Evolutionary conservation across 1,140 invertebrate species (phyloP), one percentile per base, ranked within the genome.

Genomic region (Nymphalis io): DNA sequence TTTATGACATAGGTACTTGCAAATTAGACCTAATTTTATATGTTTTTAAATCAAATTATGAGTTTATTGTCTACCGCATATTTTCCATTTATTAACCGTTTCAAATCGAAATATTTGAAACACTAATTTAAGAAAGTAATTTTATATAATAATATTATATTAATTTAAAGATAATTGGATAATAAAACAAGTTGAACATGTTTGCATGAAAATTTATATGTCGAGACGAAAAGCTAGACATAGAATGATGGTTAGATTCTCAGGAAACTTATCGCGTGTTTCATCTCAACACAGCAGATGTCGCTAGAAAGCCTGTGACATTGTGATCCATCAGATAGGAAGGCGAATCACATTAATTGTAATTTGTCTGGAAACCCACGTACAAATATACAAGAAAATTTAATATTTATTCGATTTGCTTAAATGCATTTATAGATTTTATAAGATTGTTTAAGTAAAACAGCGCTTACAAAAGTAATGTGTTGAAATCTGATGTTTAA

Each of bases 291-390:
- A 66, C 65, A 75, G 80, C 74, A 84, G 82, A 84, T 84, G 82
- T 83, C 78, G 71, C 78, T 81, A 81, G 81, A 83, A 83, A 85
- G 83, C 79, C 76, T 69, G 77, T 71, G 78, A 73, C 61, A 71
- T 60, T 71, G 61, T 55, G 67, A 69, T 69, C 67, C 40, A 69
- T 69, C 60, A 62, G 68, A 64, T 69, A 73, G 75, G 71, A 60
- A 60, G 59, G 65, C 62, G 68, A 73, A 64, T 75, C 55, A 71
- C 65, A 80, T 81, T 82, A 80, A 82, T 80, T 82, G 76, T 38
- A 53, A 64, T 64, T 64, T 64, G 48, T 53, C 44, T 62, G 10
- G 20, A 60, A 48, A 48, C 42, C 20, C 15, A 48, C 60, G 20
- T 23, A 55, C 51, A 21, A 20, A 15, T 55, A 55, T 4, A 15